Evolutionary conservation across 2,797 vertebrate genomes (phyloP).

Genomic region (Phataginus tetradactyla): DNA sequence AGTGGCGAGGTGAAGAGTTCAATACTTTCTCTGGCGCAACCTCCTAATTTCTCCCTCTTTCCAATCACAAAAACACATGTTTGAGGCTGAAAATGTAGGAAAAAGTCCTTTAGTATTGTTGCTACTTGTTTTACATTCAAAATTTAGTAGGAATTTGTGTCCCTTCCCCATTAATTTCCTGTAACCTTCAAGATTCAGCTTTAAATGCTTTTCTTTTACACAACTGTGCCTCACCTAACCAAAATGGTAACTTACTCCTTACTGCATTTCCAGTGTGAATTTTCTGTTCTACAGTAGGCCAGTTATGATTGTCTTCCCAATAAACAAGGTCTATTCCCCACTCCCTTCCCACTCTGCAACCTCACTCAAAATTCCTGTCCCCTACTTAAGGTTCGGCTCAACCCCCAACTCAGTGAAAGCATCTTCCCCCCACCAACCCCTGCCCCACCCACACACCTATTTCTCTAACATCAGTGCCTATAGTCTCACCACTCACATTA

Average conservation of each 20-base stretch:
- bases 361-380: conserved; percentile 1
- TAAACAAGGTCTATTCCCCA: neutral
- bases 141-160: conserved; percentile 3
- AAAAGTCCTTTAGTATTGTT: neutral
- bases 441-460: neutral
- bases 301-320: neutral
- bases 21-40: neutral
- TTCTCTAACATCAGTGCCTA: neutral
- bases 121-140: conserved; percentile 36
- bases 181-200: conserved; percentile 33
- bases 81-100: neutral
- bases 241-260: neutral
- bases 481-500: conserved; percentile 21
- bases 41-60: conserved; percentile 26
- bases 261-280: neutral
- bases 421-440: neutral
- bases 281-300: conserved; percentile 9
- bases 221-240: neutral
- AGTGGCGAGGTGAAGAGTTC: neutral
- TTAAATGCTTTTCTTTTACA: conserved; percentile 44
- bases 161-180: conserved; percentile 17
- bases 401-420: neutral
- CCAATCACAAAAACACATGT: neutral
- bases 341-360: neutral
- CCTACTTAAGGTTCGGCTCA: conserved; percentile 18